These are phyloP conservation scores for Papilio demoleus DNA, from an alignment of 2,888 invertebrate genomes.

Conservation along the genomic window DNA sequence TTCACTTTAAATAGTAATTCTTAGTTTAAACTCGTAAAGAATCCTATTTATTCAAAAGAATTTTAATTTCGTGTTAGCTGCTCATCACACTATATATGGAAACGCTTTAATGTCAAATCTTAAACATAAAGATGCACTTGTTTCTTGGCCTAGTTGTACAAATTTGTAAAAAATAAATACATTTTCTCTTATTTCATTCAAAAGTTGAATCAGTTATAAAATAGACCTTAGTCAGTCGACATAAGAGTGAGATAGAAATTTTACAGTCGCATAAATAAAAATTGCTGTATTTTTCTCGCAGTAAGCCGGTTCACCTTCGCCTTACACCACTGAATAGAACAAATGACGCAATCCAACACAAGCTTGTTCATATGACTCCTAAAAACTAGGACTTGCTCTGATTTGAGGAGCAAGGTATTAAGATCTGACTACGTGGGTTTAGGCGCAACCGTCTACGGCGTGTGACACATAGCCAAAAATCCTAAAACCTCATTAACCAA, in stretches of 20 bases:
- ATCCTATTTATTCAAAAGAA: neutral
- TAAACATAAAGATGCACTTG: conserved; percentile 52
- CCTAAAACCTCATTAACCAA: too few species aligned
- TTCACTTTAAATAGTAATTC: too few species aligned
- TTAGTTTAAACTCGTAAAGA: neutral
- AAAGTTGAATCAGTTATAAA: conserved; percentile 9
- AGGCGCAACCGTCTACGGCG: too few species aligned
- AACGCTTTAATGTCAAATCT: conserved; percentile 28
- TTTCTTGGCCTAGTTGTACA: conserved; percentile 50
- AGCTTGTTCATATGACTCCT: conserved; percentile 10
- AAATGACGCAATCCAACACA: conserved; percentile 42
- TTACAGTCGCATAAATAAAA: conserved; percentile 29
- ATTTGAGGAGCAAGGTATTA: conserved; percentile 11
- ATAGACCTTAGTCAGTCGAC: conserved; percentile 28
- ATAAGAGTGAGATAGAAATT: conserved; percentile 44
- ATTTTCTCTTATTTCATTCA: conserved; percentile 30
- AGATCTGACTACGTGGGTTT: neutral
- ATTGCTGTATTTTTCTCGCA: conserved; percentile 50
- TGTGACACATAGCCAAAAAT: too few species aligned
- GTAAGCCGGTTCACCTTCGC: conserved; percentile 54
- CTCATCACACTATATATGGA: conserved; percentile 8
- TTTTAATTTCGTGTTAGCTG: neutral
- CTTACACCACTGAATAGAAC: conserved; percentile 41
- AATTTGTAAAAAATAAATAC: conserved; percentile 43
- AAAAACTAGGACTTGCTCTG: conserved; percentile 20